Evolutionary conservation across 1,140 invertebrate genomes (phyloP), one percentile per base, ranked within the genome.

Genomic region (Brachionus sp.): DNA sequence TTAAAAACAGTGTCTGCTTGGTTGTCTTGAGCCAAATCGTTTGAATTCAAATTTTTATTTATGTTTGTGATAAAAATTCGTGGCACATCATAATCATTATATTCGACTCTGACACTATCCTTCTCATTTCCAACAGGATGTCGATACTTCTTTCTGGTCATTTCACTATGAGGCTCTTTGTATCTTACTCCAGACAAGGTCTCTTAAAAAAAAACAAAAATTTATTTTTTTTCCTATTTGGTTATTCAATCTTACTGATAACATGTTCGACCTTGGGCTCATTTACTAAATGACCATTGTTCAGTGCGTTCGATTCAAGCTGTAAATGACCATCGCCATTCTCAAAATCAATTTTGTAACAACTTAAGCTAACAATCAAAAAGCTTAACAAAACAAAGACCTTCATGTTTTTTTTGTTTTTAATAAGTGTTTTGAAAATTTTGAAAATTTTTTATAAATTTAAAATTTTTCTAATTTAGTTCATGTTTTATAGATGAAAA

Each of bases 31-130:
- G 19, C 62, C 16, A 62, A 13, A 39, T 80, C 50, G 29, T 80
- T 80, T 25, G 50, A 42, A 19, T 80, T 80, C 5, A 66, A 25
- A 35, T 80, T 80, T 39, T 44, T 57, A 50, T 80, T 80, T 1
- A 80, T 80, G 29, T 80, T 80, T 5, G 77, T 80, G 25, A 80
- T 80, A 35, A 80, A 80, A 39, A 80, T 42, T 57, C 77, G 13
- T 13, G 77, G 77, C 19, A 80, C 23, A 23, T 57, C 35, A 10
- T 57, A 53, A 19, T 78, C 75, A 46, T 53, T 62, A 25, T 78
- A 78, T 29, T 78, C 44, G 25, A 70, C 66, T 42, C 39, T 42
- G n/a, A 70, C 70, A 23, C 46, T 12, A 16, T 46, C 70, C 23
- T 25, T 46, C 19, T 5, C n/a, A 25, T 75, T 46, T 12, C 29